Evolutionary conservation across 2,113 vertebrate genomes (phyloP).

Genomic region (Plotosus lineatus): DNA sequence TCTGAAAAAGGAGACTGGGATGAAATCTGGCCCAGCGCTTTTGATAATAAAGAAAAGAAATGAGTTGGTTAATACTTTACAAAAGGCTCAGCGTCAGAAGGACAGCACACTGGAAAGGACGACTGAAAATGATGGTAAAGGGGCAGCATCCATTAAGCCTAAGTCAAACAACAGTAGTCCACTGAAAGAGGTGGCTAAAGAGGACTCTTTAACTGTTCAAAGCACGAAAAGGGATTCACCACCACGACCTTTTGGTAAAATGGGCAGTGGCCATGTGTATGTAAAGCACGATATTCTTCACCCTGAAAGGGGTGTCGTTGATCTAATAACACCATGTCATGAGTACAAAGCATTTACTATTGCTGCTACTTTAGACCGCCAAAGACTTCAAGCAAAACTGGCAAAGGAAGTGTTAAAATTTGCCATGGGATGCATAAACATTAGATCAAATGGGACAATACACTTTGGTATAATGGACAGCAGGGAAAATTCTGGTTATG

Average conservation of each 20-base stretch:
- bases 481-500: constrained; percentile 55
- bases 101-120: constrained; percentile 2
- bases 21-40: constrained; percentile 75
- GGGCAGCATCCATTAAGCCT: background rate
- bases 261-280: constrained; percentile 68
- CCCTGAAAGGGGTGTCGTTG: constrained; percentile 76
- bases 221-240: constrained; percentile 63
- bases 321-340: constrained; percentile 76
- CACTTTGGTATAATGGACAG: constrained; percentile 82
- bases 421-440: constrained; percentile 80
- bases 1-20: constrained; percentile 65
- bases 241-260: constrained; percentile 69
- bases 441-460: constrained; percentile 82
- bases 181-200: background rate
- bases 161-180: background rate
- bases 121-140: background rate
- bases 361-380: constrained; percentile 67
- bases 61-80: constrained; percentile 52
- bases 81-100: constrained; percentile 1
- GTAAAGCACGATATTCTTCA: constrained; percentile 70
- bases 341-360: constrained; percentile 76
- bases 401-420: constrained; percentile 76
- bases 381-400: constrained; percentile 76
- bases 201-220: background rate
- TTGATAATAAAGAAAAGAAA: constrained; percentile 72